Base-by-base conservation (phyloP, 2,113 vertebrate species). In the Lophius piscatorius region DNA sequence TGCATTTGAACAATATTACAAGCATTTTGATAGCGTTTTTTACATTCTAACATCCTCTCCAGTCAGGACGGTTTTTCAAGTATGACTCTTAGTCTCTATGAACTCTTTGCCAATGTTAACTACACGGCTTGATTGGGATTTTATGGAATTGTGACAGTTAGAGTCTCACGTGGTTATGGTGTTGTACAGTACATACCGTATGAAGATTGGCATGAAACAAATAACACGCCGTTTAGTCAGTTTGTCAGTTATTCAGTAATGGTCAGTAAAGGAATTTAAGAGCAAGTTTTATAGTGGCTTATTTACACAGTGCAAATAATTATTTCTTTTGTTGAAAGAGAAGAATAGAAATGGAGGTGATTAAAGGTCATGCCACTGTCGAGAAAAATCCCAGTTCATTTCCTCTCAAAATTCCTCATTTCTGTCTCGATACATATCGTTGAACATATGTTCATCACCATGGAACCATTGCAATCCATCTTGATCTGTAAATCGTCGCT, bases 281-380 rank as follows among this genome's bases (percentile, higher is more conserved):
- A 39, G 39, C 39, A 11, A 34, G 28, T 40, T 58, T 58, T 34
- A 47, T 38, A 26, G 20, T 16, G 18, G 2, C 38, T 45, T 18
- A 46, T 41, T 40, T 46, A 24, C 39, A 69, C 23, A 28, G 16
- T 8, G 12, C 14, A 39, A 34, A 16, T 14, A 20, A 35, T 48
- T 41, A 54, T 49, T 44, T 61, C 20, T n/a, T 44, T 26, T 58
- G n/a, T 22, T 13, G 4, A 33, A n/a, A 63, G 21, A 35, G 13
- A 54, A 54, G 47, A 41, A 36, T 49, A 39, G 56, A 61, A 51
- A 36, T 41, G 12, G 24, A 56, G 8, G 40, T 12, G 2, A 56
- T 72, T 73, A 42, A 35, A 47, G 31, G 48, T 59, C 40, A 35
- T 11, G 46, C 17, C 45, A 31, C 17, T 55, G 38, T 13, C 46